Evolutionary conservation across 2,113 vertebrate genomes (phyloP).

Genomic region (Coptodon rendalli): DNA sequence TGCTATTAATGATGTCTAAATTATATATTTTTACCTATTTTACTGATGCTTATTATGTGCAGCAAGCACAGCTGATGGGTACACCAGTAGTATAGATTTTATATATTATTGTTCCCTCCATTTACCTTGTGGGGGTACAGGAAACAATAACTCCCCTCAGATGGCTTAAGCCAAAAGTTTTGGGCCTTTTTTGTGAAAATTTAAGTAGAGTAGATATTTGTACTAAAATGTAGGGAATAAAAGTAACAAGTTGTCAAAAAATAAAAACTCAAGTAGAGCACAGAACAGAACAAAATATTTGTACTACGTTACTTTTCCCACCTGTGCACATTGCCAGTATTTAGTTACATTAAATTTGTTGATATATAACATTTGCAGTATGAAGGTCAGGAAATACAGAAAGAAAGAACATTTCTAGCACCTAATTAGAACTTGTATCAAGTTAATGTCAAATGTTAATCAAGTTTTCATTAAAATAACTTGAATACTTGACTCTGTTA

Average conservation of each 20-base stretch:
- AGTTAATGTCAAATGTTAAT: background rate
- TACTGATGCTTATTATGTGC: background rate
- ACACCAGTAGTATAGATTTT: background rate
- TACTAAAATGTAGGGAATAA: background rate
- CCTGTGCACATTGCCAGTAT: background rate
- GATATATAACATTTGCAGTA: background rate
- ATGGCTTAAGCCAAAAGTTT: background rate
- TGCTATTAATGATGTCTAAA: background rate
- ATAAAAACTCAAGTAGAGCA: background rate
- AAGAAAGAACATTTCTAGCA: background rate
- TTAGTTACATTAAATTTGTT: background rate
- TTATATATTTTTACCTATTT: background rate
- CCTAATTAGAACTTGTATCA: background rate
- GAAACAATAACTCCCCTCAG: background rate
- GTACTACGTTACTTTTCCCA: background rate
- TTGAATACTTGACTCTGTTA: background rate
- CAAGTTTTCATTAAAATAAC: background rate
- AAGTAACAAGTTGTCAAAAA: background rate
- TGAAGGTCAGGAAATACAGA: background rate
- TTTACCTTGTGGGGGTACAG: background rate
- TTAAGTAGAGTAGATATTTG: background rate
- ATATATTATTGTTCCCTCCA: background rate
- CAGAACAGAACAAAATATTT: background rate
- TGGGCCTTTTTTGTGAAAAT: background rate
- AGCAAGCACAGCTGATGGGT: background rate